Base-by-base conservation (phyloP, 2,888 invertebrate species). In the Dasypolia templi region DNA sequence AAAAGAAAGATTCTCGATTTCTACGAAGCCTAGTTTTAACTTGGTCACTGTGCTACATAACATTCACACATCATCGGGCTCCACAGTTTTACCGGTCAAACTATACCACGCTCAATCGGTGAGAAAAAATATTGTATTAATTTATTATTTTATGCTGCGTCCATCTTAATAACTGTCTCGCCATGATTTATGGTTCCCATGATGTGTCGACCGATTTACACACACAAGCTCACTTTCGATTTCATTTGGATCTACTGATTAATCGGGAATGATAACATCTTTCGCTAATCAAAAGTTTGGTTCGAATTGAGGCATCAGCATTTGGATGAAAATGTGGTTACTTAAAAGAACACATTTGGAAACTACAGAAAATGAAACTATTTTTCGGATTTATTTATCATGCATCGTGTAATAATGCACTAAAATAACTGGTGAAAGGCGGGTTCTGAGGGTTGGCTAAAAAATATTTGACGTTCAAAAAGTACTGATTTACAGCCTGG, bases 141-240 rank as follows among this genome's bases (percentile, higher is more conserved):
- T 77, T 66, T 74, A 77, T 73, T 77, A 84, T 71, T 72, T 69
- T 72, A 82, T 77, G 65, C 58, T 32, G 19, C 35, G 61, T 58
- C 53, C 81, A 67, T 83, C 81, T 62, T 84, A 81, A 80, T 80
- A 81, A 75, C 84, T 80, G 81, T 75, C 81, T 80, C 49, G 46
- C 22, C 49, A 71, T 81, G 84, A 81, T 81, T 81, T 80, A 81
- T 81, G 81, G 65, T 71, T 44, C 22, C 59, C 81, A 49, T 58
- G 35, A 68, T 58, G 58, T 70, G 65, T 59, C 22, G 17, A 61
- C 26, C 59, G 59, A 61, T 72, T 66, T 44, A 63, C 46, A 68
- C 83, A 79, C 44, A 68, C 58, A 51, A 58, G 14, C 22, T 59
- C 35, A 63, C 58, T 64, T 65, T 75, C 64, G 32, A 39, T 75